These are phyloP conservation scores for Spondyliosoma cantharus DNA, from an alignment of 2,797 vertebrate genomes.

Conservation along the genomic window DNA sequence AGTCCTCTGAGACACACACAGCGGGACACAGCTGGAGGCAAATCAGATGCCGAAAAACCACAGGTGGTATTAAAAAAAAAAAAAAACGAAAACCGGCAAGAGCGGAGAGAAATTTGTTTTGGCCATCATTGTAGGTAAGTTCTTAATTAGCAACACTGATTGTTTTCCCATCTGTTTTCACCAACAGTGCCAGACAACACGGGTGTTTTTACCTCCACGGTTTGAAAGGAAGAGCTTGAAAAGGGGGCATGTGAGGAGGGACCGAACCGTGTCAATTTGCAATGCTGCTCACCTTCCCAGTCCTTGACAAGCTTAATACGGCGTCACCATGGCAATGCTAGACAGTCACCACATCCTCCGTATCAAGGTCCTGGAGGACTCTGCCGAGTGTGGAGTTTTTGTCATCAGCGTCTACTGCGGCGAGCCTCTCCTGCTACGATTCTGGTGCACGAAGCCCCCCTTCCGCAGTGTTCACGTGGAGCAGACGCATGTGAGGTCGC, in stretches of 20 bases:
- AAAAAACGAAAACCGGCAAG: background rate
- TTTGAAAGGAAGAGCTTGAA: slow-evolving; percentile 16
- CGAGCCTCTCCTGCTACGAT: slow-evolving; percentile 73
- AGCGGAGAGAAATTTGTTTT: background rate
- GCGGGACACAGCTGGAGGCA: slow-evolving; percentile 32
- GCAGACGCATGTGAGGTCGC: slow-evolving; percentile 59
- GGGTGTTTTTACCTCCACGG: background rate
- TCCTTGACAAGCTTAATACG: slow-evolving; percentile 47
- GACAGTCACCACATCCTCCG: slow-evolving; percentile 61
- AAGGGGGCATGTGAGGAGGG: slow-evolving; percentile 21
- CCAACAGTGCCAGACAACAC: background rate
- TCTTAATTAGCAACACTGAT: slow-evolving; percentile 24
- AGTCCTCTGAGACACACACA: slow-evolving; percentile 14
- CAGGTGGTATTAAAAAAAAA: slow-evolving; percentile 12
- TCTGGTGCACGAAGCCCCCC: slow-evolving; percentile 75
- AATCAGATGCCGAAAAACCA: slow-evolving; percentile 40
- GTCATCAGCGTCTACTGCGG: slow-evolving; percentile 64
- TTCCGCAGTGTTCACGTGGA: slow-evolving; percentile 79
- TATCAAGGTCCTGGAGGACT: slow-evolving; percentile 78
- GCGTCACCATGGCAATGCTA: slow-evolving; percentile 70
- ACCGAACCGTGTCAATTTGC: slow-evolving; percentile 26
- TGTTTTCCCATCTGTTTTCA: slow-evolving; percentile 8
- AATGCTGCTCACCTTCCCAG: slow-evolving; percentile 25
- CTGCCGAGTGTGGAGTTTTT: slow-evolving; percentile 71
- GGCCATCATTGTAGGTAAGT: slow-evolving; percentile 40